A percentile compares a stretch with the other conserved stretches of the same genome.
These are phyloP conservation scores for Sinelater perroti DNA, from an alignment of 2,888 invertebrate genomes.

Conservation along the genomic window DNA sequence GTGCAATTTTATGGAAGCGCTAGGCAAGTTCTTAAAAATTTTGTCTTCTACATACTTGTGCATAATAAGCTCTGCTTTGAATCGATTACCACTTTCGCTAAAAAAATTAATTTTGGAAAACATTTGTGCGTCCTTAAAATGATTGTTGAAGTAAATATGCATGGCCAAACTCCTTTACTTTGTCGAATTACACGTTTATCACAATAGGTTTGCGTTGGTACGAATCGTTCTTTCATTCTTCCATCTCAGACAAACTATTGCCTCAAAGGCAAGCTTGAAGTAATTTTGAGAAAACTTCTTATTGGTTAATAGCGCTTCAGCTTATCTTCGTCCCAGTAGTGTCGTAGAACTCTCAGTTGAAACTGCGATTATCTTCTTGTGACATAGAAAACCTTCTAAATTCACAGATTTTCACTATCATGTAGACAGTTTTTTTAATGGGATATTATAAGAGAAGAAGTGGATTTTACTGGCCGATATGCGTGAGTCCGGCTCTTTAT, in stretches of 20 bases:
- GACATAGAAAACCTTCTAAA: conserved; percentile 91
- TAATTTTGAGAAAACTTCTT: conserved; percentile 82
- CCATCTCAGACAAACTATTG: conserved; percentile 82
- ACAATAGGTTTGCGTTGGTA: conserved; percentile 70
- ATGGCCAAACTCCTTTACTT: conserved; percentile 85
- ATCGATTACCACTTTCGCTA: conserved; percentile 81
- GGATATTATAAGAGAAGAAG: conserved; percentile 85
- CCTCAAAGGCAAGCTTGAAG: conserved; percentile 71
- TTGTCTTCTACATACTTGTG: conserved; percentile 77
- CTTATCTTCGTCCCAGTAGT: conserved; percentile 75
- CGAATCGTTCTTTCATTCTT: conserved; percentile 87
- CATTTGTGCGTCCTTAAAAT: conserved; percentile 85
- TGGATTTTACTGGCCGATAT: conserved; percentile 87
- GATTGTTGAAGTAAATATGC: conserved; percentile 85
- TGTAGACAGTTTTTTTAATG: conserved; percentile 87
- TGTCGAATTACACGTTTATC: conserved; percentile 84
- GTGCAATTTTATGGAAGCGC: conserved; percentile 83
- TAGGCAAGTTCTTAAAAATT: conserved; percentile 82
- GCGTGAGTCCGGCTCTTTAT: conserved; percentile 80
- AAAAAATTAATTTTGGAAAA: conserved; percentile 82
- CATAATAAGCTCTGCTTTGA: conserved; percentile 78
- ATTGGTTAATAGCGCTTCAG: conserved; percentile 81
- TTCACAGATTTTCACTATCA: conserved; percentile 90
- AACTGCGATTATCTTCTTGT: conserved; percentile 83
- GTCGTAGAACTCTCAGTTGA: conserved; percentile 84